Conservation (phyloP, 2,113 vertebrate genomes). For the Lamprologus sp. region DNA sequence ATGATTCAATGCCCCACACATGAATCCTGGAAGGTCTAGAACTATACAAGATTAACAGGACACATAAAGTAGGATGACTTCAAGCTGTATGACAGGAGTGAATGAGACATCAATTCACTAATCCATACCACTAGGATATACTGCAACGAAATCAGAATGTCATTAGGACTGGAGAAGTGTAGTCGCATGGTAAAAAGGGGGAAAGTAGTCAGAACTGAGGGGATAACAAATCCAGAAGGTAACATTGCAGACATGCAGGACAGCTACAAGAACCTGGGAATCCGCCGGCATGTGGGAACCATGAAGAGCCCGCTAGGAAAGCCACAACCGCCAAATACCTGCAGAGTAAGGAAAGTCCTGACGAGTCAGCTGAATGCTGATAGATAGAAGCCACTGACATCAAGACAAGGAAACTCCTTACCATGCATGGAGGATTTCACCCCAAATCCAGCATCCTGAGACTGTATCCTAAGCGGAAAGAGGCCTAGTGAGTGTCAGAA, state of each 20-base stretch:
- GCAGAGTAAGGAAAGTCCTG: background rate
- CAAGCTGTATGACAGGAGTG: background rate
- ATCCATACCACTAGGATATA: background rate
- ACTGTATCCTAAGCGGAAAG: background rate
- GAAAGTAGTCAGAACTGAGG: background rate
- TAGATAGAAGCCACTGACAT: background rate
- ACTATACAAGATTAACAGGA: background rate
- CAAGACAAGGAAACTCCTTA: background rate
- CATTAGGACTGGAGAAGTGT: background rate
- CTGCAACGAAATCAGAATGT: background rate
- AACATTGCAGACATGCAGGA: background rate
- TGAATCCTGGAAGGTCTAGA: background rate
- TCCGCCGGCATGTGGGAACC: background rate
- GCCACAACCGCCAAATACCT: background rate
- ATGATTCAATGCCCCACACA: background rate
- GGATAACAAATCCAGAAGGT: background rate
- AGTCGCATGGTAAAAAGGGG: background rate
- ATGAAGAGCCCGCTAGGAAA: background rate
- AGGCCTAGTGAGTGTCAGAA: background rate
- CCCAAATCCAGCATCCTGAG: background rate
- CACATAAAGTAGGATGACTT: background rate
- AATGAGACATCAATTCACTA: background rate
- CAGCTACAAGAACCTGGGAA: background rate
- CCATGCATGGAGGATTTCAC: background rate
- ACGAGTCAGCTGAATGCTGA: background rate